Evolutionary conservation across 2,113 vertebrate species (phyloP).

Genomic region (Equus przewalskii): DNA sequence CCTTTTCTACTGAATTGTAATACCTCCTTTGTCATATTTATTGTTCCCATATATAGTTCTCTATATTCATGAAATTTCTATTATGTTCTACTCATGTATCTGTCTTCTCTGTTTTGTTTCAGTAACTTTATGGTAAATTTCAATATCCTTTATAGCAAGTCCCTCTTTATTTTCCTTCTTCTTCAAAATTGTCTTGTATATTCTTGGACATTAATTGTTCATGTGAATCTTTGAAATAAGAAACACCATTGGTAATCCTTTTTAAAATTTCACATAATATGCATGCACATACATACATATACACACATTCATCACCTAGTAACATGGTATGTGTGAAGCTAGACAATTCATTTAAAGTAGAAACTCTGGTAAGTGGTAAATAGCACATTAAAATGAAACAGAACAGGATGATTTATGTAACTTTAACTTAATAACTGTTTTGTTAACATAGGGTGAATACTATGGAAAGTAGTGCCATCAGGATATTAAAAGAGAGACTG

Average conservation of each 20-base stretch:
- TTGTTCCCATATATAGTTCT: background rate
- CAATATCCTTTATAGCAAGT: conserved; percentile 28
- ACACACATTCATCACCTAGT: background rate
- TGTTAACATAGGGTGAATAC: conserved; percentile 89
- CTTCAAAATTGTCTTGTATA: conserved; percentile 32
- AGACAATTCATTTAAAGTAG: conserved; percentile 58
- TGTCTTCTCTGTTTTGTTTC: conserved; percentile 55
- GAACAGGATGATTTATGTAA: conserved; percentile 43
- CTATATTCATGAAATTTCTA: conserved; percentile 46
- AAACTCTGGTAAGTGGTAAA: conserved; percentile 48
- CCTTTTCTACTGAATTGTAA: conserved; percentile 56
- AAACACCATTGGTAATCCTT: conserved; percentile 36
- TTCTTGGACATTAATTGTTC: conserved; percentile 41
- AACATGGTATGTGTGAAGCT: conserved; percentile 38
- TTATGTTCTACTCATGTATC: conserved; percentile 17
- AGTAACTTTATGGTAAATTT: conserved; percentile 54
- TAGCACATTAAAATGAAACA: conserved; percentile 60
- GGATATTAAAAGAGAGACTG: conserved; percentile 93
- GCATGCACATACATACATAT: background rate
- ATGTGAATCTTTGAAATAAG: conserved; percentile 52
- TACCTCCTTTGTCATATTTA: conserved; percentile 40
- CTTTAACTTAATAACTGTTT: conserved; percentile 62
- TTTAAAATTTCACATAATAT: conserved; percentile 55
- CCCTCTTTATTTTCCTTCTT: conserved; percentile 46
- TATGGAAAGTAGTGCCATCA: conserved; percentile 94